Conservation (phyloP, 2,113 vertebrate species). For the Pteronura brasiliensis region DNA sequence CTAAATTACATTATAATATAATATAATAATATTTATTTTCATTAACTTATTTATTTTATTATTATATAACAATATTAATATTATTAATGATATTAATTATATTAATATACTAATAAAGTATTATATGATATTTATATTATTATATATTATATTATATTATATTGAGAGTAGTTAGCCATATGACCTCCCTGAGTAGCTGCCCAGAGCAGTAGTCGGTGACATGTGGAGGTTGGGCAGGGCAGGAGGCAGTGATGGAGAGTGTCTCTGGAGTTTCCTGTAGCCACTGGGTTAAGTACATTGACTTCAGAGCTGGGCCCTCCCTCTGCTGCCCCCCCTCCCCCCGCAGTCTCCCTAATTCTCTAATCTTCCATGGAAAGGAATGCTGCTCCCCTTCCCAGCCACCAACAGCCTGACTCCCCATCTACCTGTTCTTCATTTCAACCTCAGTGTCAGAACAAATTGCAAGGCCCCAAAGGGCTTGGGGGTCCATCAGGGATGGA, state of each 20-base stretch:
- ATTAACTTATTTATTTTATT: no score
- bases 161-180: neutral
- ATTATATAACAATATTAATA: no score
- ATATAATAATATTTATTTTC: neutral
- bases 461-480: neutral
- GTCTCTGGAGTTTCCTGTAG: neutral
- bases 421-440: neutral
- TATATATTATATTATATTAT: neutral
- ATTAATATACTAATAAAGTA: no score
- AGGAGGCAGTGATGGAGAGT: neutral
- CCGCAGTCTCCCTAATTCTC: neutral
- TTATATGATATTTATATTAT: neutral
- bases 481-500: neutral
- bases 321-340: no score
- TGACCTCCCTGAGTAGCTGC: neutral
- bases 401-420: neutral
- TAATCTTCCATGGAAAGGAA: neutral
- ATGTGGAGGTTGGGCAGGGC: neutral
- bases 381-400: neutral
- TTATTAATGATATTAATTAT: no score
- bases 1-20: neutral
- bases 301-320: neutral
- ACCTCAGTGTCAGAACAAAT: neutral
- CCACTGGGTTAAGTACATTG: neutral
- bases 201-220: neutral